Conservation (phyloP, 2,797 vertebrate species). For the Erpetoichthys calabaricus region DNA sequence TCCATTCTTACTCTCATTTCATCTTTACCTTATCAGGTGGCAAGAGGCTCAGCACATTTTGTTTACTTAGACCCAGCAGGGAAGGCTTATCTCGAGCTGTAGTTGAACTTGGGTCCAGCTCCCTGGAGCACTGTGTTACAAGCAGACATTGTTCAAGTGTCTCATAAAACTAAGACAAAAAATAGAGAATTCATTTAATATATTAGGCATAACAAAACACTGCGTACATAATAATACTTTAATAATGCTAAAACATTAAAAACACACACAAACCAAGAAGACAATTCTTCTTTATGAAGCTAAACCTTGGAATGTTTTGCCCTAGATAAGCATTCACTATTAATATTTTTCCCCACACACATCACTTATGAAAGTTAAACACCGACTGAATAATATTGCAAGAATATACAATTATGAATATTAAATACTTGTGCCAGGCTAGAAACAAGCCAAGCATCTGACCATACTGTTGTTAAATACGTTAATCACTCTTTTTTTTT, state of each 20-base stretch:
- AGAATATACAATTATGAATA: too few relatives aligned
- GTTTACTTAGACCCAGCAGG: slow-evolving; percentile 46
- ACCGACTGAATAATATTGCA: too few relatives aligned
- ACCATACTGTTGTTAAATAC: too few relatives aligned
- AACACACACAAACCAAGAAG: background rate
- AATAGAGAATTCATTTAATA: background rate
- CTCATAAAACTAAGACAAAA: slow-evolving; percentile 46
- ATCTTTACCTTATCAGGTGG: slow-evolving; percentile 49
- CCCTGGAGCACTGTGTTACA: slow-evolving; percentile 46
- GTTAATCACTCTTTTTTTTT: too few relatives aligned
- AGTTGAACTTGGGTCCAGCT: slow-evolving; percentile 36
- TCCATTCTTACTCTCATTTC: too few relatives aligned
- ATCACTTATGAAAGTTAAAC: too few relatives aligned
- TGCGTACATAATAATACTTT: background rate
- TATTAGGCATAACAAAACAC: background rate
- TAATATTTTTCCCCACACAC: too few relatives aligned
- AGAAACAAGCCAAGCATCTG: too few relatives aligned
- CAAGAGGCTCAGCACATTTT: slow-evolving; percentile 47
- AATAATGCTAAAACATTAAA: background rate
- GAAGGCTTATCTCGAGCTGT: slow-evolving; percentile 27
- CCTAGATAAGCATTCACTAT: too few relatives aligned
- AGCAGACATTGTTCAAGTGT: slow-evolving; percentile 59
- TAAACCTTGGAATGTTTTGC: too few relatives aligned
- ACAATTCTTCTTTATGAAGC: too few relatives aligned
- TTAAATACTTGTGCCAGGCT: too few relatives aligned